These are phyloP conservation scores for Drosophila paucipuncta DNA, from an alignment of 2,888 invertebrate species.

Conservation along the genomic window DNA sequence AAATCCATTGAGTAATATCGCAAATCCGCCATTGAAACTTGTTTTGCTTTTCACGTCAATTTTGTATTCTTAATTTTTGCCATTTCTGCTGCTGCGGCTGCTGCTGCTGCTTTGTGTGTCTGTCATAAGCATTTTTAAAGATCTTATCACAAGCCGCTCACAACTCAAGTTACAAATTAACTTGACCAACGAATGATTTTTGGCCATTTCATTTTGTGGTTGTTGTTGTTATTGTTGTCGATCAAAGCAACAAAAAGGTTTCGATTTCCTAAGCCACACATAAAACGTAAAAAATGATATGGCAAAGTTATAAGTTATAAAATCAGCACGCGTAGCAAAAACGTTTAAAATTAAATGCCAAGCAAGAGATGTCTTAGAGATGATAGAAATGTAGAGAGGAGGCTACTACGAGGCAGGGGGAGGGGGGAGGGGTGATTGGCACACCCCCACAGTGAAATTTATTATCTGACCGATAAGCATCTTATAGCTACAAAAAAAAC, in stretches of 20 bases:
- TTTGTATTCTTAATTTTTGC: conserved; percentile 10
- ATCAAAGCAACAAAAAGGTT: conserved; percentile 52
- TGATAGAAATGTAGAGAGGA: background rate
- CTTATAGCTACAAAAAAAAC: conserved; percentile 45
- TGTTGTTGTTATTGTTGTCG: conserved; percentile 19
- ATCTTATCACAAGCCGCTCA: conserved; percentile 60
- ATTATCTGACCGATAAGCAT: conserved; percentile 73
- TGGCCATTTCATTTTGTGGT: conserved; percentile 22
- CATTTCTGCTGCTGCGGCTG: background rate
- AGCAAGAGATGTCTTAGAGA: conserved; percentile 9
- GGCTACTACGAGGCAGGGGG: background rate
- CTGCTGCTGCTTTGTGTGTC: conserved; percentile 13
- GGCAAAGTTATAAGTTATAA: conserved; percentile 53
- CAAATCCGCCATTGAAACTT: conserved; percentile 69
- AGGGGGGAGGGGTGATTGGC: background rate
- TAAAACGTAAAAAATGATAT: conserved; percentile 45
- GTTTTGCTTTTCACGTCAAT: conserved; percentile 48
- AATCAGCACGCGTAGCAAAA: conserved; percentile 79
- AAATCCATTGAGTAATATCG: conserved; percentile 68
- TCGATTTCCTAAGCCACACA: conserved; percentile 68
- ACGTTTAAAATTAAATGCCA: conserved; percentile 70
- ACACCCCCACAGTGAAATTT: conserved; percentile 79
- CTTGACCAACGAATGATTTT: conserved; percentile 48
- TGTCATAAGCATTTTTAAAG: conserved; percentile 51
- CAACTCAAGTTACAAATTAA: conserved; percentile 69